Conservation (phyloP, 92 coral and sea anemone genomes). For the Parazoanthus swiftii region DNA sequence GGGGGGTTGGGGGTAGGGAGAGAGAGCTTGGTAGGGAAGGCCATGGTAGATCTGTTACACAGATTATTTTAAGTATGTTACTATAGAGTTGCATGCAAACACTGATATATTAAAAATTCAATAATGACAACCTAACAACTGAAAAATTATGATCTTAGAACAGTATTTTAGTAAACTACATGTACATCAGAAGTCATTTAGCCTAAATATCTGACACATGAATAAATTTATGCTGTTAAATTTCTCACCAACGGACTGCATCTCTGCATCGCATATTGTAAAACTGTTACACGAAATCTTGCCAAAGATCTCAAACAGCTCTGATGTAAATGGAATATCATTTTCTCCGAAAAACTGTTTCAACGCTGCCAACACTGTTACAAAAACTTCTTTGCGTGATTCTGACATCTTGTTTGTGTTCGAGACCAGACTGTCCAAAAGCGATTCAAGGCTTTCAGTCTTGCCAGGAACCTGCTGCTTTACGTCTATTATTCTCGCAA, state of each 20-base stretch:
- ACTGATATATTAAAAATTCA: too few species aligned
- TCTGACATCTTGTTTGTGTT: slow-evolving; percentile 62
- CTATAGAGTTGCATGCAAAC: too few species aligned
- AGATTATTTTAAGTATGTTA: too few species aligned
- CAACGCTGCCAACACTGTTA: slow-evolving; percentile 59
- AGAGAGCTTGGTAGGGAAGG: too few species aligned
- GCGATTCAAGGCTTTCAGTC: not conserved
- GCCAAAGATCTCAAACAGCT: slow-evolving; percentile 80
- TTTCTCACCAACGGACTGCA: slow-evolving; percentile 81
- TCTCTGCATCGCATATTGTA: slow-evolving; percentile 88
- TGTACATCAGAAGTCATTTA: too few species aligned
- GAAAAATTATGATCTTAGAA: too few species aligned
- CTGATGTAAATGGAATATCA: slow-evolving; percentile 41
- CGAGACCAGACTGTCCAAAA: slow-evolving; percentile 66
- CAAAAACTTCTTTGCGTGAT: slow-evolving; percentile 68
- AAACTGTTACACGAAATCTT: slow-evolving; percentile 91
- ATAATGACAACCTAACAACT: too few species aligned
- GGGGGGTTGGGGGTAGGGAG: too few species aligned
- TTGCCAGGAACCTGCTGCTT: slow-evolving; percentile 24
- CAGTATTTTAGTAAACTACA: too few species aligned
- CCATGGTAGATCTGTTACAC: too few species aligned
- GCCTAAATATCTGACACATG: too few species aligned
- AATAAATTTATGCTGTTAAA: too few species aligned
- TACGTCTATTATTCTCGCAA: slow-evolving; percentile 63
- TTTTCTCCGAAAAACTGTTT: slow-evolving; percentile 59